Evolutionary conservation across 1,140 invertebrate genomes (phyloP), one percentile per base, ranked within the genome.

Genomic region (Conus betulinus): DNA sequence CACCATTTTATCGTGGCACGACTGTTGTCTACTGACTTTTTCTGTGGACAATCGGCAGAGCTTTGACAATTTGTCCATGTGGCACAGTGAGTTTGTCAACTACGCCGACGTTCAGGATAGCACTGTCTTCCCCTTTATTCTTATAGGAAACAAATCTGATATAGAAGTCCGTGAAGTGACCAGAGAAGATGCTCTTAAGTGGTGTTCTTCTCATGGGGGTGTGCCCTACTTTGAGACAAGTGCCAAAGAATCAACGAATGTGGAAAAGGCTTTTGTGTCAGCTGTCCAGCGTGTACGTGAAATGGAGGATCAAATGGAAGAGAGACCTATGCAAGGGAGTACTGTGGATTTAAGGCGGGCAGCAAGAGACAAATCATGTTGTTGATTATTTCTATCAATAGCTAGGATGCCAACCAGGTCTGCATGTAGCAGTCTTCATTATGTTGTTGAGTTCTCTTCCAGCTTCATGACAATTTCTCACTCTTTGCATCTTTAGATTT

Each of bases 171-270:
- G 93, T 51, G 89, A 85, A 15, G 93, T 95, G 51, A 83, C 89
- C 27, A 89, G 90, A 55, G 93, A 92, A 17, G 89, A 92, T 55
- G 99, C 99, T 57, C 97, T 98, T 94, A 97, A 98, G 91, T 99
- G 99, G 99, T 99, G 99, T 96, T 97, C 98, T 94, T 97, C 97
- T 91, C 99, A 99, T 96, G 99, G 99, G 95, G 98, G 98, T 95
- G 98, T 99, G 93, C 99, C 99, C 74, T 99, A 99, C 95, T 99
- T 99, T 96, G 99, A 99, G 96, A 99, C 99, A 67, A 98, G 98
- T 96, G 99, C 99, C 91, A 99, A 99, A 96, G 99, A 99, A 95
- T 98, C 98, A 81, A 97, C 99, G 81, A 99, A 99, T 95, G 99
- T 99, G 74, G 98, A 99, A 95, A 97, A 98, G 95, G 99, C 99